These are phyloP conservation scores for Halictus ligatus DNA, from an alignment of 2,888 invertebrate species.

Conservation along the genomic window DNA sequence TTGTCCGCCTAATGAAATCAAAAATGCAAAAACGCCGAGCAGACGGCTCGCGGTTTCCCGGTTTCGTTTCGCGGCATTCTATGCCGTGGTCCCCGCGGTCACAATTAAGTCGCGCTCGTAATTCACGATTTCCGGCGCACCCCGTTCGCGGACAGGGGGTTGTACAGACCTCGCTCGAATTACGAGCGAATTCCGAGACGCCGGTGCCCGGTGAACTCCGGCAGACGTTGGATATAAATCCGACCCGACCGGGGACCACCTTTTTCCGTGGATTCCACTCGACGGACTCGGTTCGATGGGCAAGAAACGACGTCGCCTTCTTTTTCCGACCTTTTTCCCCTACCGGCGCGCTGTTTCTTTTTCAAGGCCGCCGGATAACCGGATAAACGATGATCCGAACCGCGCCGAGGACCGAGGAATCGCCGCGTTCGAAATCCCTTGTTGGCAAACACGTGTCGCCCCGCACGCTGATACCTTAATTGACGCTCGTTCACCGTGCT, in stretches of 20 bases:
- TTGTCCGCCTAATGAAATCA: conserved; percentile 40
- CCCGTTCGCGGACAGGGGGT: conserved; percentile 12
- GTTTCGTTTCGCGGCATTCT: background rate
- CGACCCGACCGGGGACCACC: background rate
- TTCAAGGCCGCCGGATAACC: conserved; percentile 6
- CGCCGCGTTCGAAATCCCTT: conserved; percentile 1
- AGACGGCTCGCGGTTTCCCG: background rate
- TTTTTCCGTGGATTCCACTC: conserved; percentile 17
- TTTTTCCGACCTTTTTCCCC: background rate
- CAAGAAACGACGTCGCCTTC: conserved; percentile 17
- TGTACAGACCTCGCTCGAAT: conserved; percentile 30
- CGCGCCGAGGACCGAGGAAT: background rate
- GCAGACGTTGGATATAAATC: conserved; percentile 36
- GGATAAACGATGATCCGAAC: conserved; percentile 24
- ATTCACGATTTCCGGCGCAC: conserved; percentile 34
- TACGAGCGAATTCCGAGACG: conserved; percentile 21
- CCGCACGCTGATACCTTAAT: background rate
- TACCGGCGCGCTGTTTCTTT: background rate
- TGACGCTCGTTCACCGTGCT: background rate
- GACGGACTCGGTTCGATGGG: conserved; percentile 10
- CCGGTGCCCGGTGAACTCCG: background rate
- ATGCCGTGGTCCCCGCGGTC: conserved; percentile 30
- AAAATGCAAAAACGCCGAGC: conserved; percentile 37
- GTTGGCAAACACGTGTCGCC: conserved; percentile 7
- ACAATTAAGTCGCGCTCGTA: conserved; percentile 43